Base-by-base conservation (phyloP, 2,113 vertebrate genomes). In the Agelaius phoeniceus region DNA sequence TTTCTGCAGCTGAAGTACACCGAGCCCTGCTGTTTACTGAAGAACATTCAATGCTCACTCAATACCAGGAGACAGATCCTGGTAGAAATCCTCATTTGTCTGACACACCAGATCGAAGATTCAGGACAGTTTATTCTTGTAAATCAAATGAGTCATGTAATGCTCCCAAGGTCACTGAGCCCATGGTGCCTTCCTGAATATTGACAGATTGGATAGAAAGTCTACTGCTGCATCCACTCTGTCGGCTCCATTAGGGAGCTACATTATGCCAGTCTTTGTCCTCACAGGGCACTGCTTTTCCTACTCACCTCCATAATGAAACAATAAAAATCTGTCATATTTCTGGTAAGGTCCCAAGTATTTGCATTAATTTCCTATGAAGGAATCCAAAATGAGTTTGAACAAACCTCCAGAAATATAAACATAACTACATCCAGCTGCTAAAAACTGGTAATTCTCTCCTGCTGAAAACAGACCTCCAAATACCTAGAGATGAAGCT, bases 151-250 rank as follows among this genome's bases (percentile, higher is more conserved):
- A 93, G 79, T 90, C 76, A 55, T 8, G 48, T 39, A 86, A 92
- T n/a, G 65, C 43, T 92, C 52, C 75, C 79, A 81, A 93, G 79
- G 87, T 95, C 87, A 91, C 79, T 3, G 39, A 95, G 68, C 33
- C 85, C 83, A 54, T 4, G 1, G 33, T 78, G 61, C 27, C 72
- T 73, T 88, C 85, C 58, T 81, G 73, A 80, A 88, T 74, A 74
- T 9, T 66, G 58, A 43, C 46, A 61, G 41, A 23, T 3, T 59
- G 46, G 23, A 49, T 74, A 43, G 7, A 62, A 7, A 62, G 63
- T 13, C 61, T 48, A 51, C 33, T 21, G 26, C n/a, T 14, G 43
- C 28, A 51, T 16, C 23, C 15, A 37, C 7, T 24, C 33, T 13
- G 15, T 37, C 0, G 0, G 55, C 39, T 83, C 67, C 59, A 31